These are phyloP conservation scores for Aphidoletes aphidimyza DNA, from an alignment of 2,888 invertebrate genomes.

Conservation along the genomic window DNA sequence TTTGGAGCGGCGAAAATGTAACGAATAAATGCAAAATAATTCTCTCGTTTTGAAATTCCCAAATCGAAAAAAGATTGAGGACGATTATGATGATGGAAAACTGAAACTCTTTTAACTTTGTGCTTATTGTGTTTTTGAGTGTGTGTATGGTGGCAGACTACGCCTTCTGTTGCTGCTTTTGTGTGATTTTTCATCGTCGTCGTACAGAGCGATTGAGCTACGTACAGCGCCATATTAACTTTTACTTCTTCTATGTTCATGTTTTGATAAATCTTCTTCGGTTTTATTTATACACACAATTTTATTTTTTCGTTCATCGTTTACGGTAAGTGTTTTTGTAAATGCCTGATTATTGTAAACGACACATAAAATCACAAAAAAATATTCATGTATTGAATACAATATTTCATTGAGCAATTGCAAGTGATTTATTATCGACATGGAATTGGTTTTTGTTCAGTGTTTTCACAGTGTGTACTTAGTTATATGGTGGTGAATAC, in stretches of 20 bases:
- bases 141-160: conserved; percentile 54
- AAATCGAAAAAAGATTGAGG: too few relatives aligned
- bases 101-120: conserved; percentile 49
- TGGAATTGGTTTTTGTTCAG: too few relatives aligned
- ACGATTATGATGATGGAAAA: conserved; percentile 53
- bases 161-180: conserved; percentile 54
- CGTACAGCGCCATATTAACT: conserved; percentile 53
- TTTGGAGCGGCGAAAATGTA: conserved; percentile 52
- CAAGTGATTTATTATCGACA: background rate
- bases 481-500: too few relatives aligned
- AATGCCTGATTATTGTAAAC: background rate
- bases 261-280: conserved; percentile 52
- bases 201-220: background rate
- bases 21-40: conserved; percentile 12
- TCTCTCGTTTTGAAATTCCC: background rate
- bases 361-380: too few relatives aligned
- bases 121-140: conserved; percentile 53
- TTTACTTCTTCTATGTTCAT: conserved; percentile 54
- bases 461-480: too few relatives aligned
- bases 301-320: background rate
- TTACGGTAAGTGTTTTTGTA: conserved; percentile 33
- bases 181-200: conserved; percentile 53
- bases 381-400: too few relatives aligned
- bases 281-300: conserved; percentile 39
- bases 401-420: background rate